Percentiles rank a stretch among this genome's conserved stretches.
phyloP scores from a whole-genome alignment of 2,888 invertebrate species.

The Carterocephalus palaemon region DNA sequence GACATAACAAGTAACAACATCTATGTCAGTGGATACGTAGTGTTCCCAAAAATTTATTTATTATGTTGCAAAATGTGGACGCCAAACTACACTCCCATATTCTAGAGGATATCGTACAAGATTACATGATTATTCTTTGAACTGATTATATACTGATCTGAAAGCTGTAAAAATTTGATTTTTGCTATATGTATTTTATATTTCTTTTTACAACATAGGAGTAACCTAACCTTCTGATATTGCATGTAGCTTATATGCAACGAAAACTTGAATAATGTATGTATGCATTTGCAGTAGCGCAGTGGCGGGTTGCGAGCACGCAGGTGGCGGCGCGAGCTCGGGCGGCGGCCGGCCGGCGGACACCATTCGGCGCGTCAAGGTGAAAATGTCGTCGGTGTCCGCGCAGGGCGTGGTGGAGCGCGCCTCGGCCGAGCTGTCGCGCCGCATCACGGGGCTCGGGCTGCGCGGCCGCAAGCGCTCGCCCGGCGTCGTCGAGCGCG shows the following conservation, averaged over 20 bases:
- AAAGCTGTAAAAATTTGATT: no score
- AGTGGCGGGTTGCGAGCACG: constrained; percentile 74
- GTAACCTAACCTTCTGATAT: not conserved
- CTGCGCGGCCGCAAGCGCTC: constrained; percentile 82
- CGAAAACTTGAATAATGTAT: not conserved
- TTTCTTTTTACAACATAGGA: not conserved
- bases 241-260: not conserved
- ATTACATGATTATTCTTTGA: no score
- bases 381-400: constrained; percentile 89
- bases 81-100: no score
- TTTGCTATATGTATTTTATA: not conserved
- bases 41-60: no score
- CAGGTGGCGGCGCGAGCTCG: constrained; percentile 52
- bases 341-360: constrained; percentile 60
- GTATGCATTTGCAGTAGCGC: constrained; percentile 44
- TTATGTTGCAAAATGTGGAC: no score
- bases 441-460: constrained; percentile 91
- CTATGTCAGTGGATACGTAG: no score
- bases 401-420: constrained; percentile 95
- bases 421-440: constrained; percentile 92
- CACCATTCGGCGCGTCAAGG: constrained; percentile 72
- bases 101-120: no score
- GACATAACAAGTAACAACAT: no score
- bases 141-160: no score
- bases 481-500: constrained; percentile 89